Base-by-base conservation (phyloP, 2,888 invertebrate species). In the Erebia palarica region DNA sequence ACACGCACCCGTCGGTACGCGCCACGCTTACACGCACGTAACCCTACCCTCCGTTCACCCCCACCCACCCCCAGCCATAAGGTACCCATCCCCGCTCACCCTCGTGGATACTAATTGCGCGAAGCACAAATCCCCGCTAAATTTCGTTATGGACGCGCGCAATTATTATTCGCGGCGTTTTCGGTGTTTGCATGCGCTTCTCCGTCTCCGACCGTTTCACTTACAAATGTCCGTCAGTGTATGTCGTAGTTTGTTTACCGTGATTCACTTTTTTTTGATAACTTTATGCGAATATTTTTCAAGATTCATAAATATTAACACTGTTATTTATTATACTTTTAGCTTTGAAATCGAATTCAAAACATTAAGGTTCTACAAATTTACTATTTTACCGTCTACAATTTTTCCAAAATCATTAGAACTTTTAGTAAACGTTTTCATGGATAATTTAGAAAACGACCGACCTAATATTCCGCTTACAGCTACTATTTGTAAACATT, bases 1-100 rank as follows among this genome's bases (percentile, higher is more conserved):
- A 81, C 81, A 83, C 86, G 84, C 86, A 86, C 89, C 89, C 90
- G 89, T 88, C 91, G 91, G 92, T 92, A 92, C 91, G 91, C 90
- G 90, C 84, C 82, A 87, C 85, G 73, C 79, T 84, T 86, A 87
- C 84, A 86, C 85, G 85, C 89, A 89, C 86, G 86, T 86, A 82
- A 73, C 72, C 80, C 81, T 81, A 80, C 77, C 72, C 76, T 16
- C 42, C 1, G 16, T n/a, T 9, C 66, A 42, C 18, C 57, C 57
- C 8, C 57, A 44, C 73, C 69, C 72, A 68, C 72, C 73, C 76
- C 75, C 64, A 57, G 18, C 18, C 55, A 18, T 18, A 18, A 10
- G 3, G 55, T 16, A 66, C 73, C 73, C 58, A 55, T 10, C 16
- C 65, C 76, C 70, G 68, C 70, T 68, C 61, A 55, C 21, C 59